These are phyloP conservation scores for Amphilophus citrinellus DNA, from an alignment of 2,113 vertebrate species.

Conservation along the genomic window DNA sequence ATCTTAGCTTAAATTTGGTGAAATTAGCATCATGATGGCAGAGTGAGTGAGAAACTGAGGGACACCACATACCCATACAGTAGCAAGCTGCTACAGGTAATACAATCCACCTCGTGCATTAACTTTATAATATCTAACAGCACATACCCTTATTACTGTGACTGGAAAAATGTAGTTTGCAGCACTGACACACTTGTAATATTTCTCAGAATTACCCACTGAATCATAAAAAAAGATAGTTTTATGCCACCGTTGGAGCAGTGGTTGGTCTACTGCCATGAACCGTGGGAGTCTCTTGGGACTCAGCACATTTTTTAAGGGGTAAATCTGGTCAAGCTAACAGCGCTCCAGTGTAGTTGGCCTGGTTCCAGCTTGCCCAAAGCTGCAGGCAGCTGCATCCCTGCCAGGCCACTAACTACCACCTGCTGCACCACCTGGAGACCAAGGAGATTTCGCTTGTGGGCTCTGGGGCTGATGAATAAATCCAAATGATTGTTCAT, in stretches of 20 bases:
- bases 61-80: background rate
- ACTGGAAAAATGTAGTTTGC: slow-evolving; percentile 5
- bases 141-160: background rate
- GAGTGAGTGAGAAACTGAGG: background rate
- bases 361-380: slow-evolving; percentile 39
- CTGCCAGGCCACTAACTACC: slow-evolving; percentile 47
- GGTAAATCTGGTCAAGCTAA: slow-evolving; percentile 6
- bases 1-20: background rate
- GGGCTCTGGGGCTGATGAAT: slow-evolving; percentile 33
- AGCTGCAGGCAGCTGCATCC: slow-evolving; percentile 46
- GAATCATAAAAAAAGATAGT: background rate
- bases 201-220: background rate
- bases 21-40: background rate
- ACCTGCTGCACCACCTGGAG: slow-evolving; percentile 68
- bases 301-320: background rate
- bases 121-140: background rate
- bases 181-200: background rate
- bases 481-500: slow-evolving; percentile 51
- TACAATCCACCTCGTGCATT: background rate
- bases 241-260: background rate
- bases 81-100: background rate
- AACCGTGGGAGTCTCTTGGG: background rate
- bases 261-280: background rate
- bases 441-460: slow-evolving; percentile 33
- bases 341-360: slow-evolving; percentile 33